A percentile compares a stretch with the other conserved stretches of the same genome.
These are phyloP conservation scores for Barnardius zonarius DNA, from an alignment of 2,113 vertebrate genomes.

Conservation along the genomic window DNA sequence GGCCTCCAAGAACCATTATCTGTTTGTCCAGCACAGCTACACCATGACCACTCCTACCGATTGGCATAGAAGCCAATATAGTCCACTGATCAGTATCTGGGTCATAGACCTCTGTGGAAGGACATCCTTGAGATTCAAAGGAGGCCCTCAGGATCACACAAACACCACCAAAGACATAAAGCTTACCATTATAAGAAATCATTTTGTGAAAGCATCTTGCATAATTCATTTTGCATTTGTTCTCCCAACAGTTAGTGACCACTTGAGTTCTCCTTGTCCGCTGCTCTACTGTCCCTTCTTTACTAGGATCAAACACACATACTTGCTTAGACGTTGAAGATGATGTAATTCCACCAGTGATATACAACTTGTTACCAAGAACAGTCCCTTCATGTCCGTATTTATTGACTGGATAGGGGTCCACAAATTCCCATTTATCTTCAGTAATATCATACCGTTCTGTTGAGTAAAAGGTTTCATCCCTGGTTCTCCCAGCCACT, in stretches of 20 bases:
- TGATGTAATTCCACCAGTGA: slow-evolving; percentile 98
- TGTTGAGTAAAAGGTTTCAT: slow-evolving; percentile 97
- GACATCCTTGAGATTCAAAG: slow-evolving; percentile 98
- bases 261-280: slow-evolving; percentile 87
- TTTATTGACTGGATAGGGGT: slow-evolving; percentile 98
- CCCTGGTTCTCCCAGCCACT: slow-evolving; percentile 94
- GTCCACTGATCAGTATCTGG: slow-evolving; percentile 97
- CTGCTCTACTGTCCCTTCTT: slow-evolving; percentile 87
- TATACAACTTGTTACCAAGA: slow-evolving; percentile 91
- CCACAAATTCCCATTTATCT: slow-evolving; percentile 98
- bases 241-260: slow-evolving; percentile 96
- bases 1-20: slow-evolving; percentile 98
- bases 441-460: slow-evolving; percentile 96
- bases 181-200: slow-evolving; percentile 97
- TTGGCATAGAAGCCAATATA: slow-evolving; percentile 98
- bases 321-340: slow-evolving; percentile 99
- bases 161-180: slow-evolving; percentile 97
- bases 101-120: slow-evolving; percentile 97
- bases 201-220: slow-evolving; percentile 99
- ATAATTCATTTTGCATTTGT: slow-evolving; percentile 99
- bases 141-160: slow-evolving; percentile 97
- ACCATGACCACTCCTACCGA: slow-evolving; percentile 95
- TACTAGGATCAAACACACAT: slow-evolving; percentile 95
- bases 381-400: slow-evolving; percentile 98
- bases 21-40: slow-evolving; percentile 95